Base-by-base conservation (phyloP, 2,888 invertebrate genomes). In the Macrophya annulata region DNA sequence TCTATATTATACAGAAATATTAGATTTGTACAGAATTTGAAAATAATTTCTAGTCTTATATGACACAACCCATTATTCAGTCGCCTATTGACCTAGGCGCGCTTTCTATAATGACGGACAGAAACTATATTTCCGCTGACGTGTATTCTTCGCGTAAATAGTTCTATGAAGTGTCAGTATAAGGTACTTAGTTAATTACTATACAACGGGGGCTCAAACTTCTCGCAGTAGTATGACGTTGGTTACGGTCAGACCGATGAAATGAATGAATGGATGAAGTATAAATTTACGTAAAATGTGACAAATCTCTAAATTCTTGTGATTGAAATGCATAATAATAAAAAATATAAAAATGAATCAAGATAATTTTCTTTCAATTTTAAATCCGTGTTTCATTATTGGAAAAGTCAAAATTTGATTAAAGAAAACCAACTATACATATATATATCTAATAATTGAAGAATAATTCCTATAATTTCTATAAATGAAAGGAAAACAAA, bases 121-220 rank as follows among this genome's bases (percentile, higher is more conserved):
- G 71, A 40, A 71, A 71, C 71, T 40, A 40, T 71, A n/a, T 6
- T 65, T 65, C 31, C 65, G 65, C 65, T 65, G 65, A 71, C 71
- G 71, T 71, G 71, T 71, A 21, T 62, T 71, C 37, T 71, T 40
- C 37, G 40, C 71, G 17, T 71, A 37, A 71, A 71, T 40, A 71
- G n/a, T 71, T 71, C 59, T 21, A 21, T 21, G 9, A 10, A 59
- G 21, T 10, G 59, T 59, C 21, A 21, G n/a, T 55, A n/a, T n/a
- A n/a, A n/a, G n/a, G n/a, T n/a, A n/a, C n/a, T n/a, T n/a, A 55
- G 55, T 55, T 55, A n/a, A 55, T 55, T 31, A n/a, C 8, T 55
- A 55, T 55, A 55, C n/a, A 17, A 48, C 12, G 12, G 12, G 10
- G 12, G 12, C 10, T 9, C 3, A 9, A 48, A 51, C 51, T 51